Evolutionary conservation across 2,888 invertebrate species (phyloP), one percentile per base, ranked within the genome.

Genomic region (Lamproptera curius): DNA sequence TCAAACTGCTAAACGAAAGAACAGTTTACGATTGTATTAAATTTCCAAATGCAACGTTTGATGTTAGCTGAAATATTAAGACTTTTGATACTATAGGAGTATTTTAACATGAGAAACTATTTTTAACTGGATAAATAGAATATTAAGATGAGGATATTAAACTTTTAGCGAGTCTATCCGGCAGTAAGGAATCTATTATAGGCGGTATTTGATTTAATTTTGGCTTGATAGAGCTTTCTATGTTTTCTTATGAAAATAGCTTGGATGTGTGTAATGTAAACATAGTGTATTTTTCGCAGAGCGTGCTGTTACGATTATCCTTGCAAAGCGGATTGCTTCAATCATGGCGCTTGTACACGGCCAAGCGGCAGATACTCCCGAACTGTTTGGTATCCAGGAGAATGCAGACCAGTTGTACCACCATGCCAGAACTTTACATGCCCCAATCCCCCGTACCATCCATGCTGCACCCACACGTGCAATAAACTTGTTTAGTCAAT

Each of bases 271-370:
- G 11, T 16, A n/a, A 10, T 10, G 16, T 28, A 42, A 16, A 37
- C 13, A 36, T 41, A 11, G n/a, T 17, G 11, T 42, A 13, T 36
- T 26, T 42, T 50, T 59, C 62, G 1, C 66, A 86, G 87, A 16
- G 81, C 83, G 0, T 88, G 88, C 59, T 82, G 83, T 55, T 88
- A 88, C 64, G 87, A 88, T 50, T 80, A 56, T 43, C 88, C 87
- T 0, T 88, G 88, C 61, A 86, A 79, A 54, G 88, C 88, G 2
- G 63, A 86, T 54, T 88, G 88, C 61, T 87, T 84, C 63, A 83
- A 83, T 63, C 83, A 85, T 62, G 83, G 80, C 5, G 80, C 82
- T 0, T 75, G 73, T 50, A 85, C 82, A 0, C 66, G 87, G 9
- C 84, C 87, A 0, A 85, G 84, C 17, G 88, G 87, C 1, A 70